These are phyloP conservation scores for Metaphire vulgaris DNA, from an alignment of 1,140 invertebrate species.

Conservation along the genomic window DNA sequence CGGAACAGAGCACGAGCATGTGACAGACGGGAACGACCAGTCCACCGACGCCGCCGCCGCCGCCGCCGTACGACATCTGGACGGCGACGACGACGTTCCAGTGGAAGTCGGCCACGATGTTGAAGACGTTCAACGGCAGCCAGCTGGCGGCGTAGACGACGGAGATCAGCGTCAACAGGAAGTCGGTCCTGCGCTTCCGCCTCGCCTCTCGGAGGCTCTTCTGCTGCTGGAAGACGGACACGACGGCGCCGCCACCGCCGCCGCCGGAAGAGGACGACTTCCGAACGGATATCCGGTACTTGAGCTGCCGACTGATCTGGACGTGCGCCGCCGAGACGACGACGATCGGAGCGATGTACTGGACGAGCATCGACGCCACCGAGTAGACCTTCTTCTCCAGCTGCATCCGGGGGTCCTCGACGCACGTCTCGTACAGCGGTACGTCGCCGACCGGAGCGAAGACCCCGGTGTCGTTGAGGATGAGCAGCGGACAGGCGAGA, in stretches of 20 bases:
- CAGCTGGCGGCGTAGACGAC: constrained; percentile 78
- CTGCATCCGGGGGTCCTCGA: constrained; percentile 59
- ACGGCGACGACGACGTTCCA: constrained; percentile 31
- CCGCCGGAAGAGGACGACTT: background rate
- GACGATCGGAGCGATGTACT: constrained; percentile 74
- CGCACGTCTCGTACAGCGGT: constrained; percentile 50
- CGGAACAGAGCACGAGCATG: constrained; percentile 70
- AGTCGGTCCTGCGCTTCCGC: constrained; percentile 64
- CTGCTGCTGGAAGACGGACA: constrained; percentile 1
- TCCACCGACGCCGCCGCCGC: no score
- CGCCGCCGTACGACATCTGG: background rate
- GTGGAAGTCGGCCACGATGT: constrained; percentile 69
- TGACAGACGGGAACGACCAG: constrained; percentile 66
- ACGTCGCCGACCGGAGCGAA: constrained; percentile 40
- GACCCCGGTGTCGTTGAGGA: constrained; percentile 56
- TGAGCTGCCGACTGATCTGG: constrained; percentile 57
- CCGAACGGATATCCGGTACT: constrained; percentile 48
- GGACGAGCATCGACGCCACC: constrained; percentile 71
- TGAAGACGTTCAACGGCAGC: constrained; percentile 77
- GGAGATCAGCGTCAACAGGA: constrained; percentile 72
- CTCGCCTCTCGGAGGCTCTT: constrained; percentile 36
- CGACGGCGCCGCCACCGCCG: background rate
- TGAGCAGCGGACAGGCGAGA: constrained; percentile 71
- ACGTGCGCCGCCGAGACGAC: constrained; percentile 65
- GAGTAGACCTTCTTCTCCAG: constrained; percentile 64